Conservation (phyloP, 2,113 vertebrate genomes). For the Mixornis gularis region DNA sequence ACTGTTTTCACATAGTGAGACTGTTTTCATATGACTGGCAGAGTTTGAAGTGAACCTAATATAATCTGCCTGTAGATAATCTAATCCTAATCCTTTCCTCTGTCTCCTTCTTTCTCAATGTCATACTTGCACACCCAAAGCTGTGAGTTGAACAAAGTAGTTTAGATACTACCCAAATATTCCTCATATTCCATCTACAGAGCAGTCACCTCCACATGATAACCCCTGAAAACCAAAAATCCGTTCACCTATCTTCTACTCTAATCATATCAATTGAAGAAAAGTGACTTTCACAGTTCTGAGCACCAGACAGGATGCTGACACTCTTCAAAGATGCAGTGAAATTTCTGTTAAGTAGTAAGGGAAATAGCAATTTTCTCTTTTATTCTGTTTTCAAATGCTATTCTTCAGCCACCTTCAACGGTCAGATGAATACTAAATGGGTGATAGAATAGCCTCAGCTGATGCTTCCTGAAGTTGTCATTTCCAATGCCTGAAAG, state of each 20-base stretch:
- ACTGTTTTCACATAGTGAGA: not conserved
- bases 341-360: not conserved
- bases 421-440: slow-evolving; percentile 17
- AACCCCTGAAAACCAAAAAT: not conserved
- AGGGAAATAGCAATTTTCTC: not conserved
- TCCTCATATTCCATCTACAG: not conserved
- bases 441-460: not conserved
- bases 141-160: not conserved
- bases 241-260: not conserved
- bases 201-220: not conserved
- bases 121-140: not conserved
- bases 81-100: not conserved
- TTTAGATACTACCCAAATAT: not conserved
- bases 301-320: not conserved
- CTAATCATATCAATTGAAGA: not conserved
- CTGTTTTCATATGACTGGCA: not conserved
- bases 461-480: slow-evolving; percentile 32
- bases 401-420: not conserved
- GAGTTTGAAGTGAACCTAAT: not conserved
- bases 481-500: slow-evolving; percentile 53
- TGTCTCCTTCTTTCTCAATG: not conserved
- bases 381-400: not conserved
- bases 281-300: not conserved
- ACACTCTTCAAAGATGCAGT: not conserved
- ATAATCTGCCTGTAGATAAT: not conserved